Percentiles rank a stretch among this genome's conserved stretches.
Evolutionary conservation across 2,113 vertebrate species (phyloP).

Genomic region (Ictidomys tridecemlineatus): DNA sequence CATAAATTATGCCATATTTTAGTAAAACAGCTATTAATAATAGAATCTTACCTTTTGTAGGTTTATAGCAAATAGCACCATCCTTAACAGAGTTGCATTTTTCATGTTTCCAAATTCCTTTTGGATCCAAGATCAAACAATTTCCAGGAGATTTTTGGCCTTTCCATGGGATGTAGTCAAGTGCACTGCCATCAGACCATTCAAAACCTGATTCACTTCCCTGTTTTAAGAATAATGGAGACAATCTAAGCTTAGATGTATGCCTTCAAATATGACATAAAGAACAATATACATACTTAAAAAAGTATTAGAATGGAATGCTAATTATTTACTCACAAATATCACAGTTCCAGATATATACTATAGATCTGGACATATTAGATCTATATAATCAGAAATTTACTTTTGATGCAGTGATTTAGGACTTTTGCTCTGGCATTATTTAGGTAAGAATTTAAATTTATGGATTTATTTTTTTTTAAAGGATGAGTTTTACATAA

Average conservation of each 20-base stretch:
- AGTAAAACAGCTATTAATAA: constrained; percentile 57
- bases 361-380: neutral
- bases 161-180: constrained; percentile 88
- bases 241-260: constrained; percentile 10
- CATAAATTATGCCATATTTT: constrained; percentile 28
- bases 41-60: constrained; percentile 85
- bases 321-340: constrained; percentile 19
- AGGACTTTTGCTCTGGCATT: constrained; percentile 6
- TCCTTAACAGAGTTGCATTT: constrained; percentile 88
- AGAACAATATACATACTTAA: constrained; percentile 4
- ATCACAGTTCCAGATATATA: too few species aligned
- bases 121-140: constrained; percentile 91
- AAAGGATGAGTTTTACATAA: constrained; percentile 45
- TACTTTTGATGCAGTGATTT: constrained; percentile 36
- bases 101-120: constrained; percentile 90
- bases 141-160: constrained; percentile 82
- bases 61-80: constrained; percentile 95
- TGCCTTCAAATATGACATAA: constrained; percentile 40
- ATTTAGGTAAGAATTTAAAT: constrained; percentile 35
- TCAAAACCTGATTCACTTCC: constrained; percentile 88
- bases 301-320: neutral
- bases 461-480: constrained; percentile 3
- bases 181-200: constrained; percentile 95
- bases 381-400: neutral
- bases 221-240: constrained; percentile 85